Percentiles rank a stretch among this genome's conserved stretches.
These are phyloP conservation scores for Pempheris klunzingeri DNA, from an alignment of 2,797 vertebrate genomes.

Conservation along the genomic window DNA sequence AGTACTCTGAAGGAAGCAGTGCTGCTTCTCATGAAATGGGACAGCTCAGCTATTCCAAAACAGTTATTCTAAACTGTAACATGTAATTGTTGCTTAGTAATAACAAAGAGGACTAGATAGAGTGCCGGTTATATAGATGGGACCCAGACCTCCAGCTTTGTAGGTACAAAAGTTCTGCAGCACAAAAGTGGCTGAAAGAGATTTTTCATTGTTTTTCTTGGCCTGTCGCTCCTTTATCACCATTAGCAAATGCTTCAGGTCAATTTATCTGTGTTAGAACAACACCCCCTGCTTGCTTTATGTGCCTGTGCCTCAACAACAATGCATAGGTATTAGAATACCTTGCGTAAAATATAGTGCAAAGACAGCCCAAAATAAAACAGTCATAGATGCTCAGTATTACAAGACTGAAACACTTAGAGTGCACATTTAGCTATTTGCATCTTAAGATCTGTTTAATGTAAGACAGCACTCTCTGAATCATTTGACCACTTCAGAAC, in stretches of 20 bases:
- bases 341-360: background rate
- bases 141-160: background rate
- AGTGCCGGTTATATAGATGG: background rate
- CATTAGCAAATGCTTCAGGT: background rate
- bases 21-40: constrained; percentile 35
- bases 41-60: background rate
- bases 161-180: background rate
- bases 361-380: background rate
- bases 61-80: background rate
- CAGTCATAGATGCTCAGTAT: background rate
- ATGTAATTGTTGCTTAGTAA: background rate
- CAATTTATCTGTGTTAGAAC: background rate
- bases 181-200: background rate
- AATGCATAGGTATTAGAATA: background rate
- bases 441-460: background rate
- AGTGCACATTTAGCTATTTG: background rate
- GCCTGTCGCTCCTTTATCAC: background rate
- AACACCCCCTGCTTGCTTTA: background rate
- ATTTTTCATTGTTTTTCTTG: background rate
- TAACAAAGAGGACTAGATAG: background rate
- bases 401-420: background rate
- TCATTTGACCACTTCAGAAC: background rate
- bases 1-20: constrained; percentile 32
- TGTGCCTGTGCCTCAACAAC: background rate
- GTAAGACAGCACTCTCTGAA: background rate